A percentile compares a stretch with the other conserved stretches of the same genome.
phyloP scores from a whole-genome alignment of 2,113 vertebrate species.

The Cygnus buccinator region DNA sequence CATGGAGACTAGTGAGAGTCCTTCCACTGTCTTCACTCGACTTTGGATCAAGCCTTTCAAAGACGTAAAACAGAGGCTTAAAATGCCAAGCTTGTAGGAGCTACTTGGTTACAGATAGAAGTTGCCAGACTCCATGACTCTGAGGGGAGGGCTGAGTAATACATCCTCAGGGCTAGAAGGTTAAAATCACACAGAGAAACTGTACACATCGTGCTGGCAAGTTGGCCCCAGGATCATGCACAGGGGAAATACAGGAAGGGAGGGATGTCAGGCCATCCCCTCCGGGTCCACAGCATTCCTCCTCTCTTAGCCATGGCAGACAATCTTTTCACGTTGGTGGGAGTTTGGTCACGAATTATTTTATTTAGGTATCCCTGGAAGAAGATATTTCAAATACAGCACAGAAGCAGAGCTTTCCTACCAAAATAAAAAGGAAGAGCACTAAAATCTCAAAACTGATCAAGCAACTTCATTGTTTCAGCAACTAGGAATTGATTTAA shows the following conservation, averaged over 20 bases:
- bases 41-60: background rate
- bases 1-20: background rate
- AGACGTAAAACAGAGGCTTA: background rate
- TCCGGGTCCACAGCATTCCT: background rate
- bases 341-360: background rate
- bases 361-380: background rate
- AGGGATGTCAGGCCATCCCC: background rate
- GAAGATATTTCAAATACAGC: background rate
- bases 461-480: background rate
- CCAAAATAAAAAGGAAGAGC: background rate
- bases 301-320: background rate
- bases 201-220: background rate
- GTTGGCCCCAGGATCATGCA: rapidly evolving
- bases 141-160: background rate
- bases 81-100: background rate
- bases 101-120: background rate
- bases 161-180: background rate
- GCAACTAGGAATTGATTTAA: background rate
- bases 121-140: background rate
- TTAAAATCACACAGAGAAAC: background rate
- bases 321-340: background rate
- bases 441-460: background rate
- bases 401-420: background rate
- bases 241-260: background rate
- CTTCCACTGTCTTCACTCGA: background rate